Evolutionary conservation across 1,140 invertebrate species (phyloP).

Genomic region (Drosophila chauvacae): DNA sequence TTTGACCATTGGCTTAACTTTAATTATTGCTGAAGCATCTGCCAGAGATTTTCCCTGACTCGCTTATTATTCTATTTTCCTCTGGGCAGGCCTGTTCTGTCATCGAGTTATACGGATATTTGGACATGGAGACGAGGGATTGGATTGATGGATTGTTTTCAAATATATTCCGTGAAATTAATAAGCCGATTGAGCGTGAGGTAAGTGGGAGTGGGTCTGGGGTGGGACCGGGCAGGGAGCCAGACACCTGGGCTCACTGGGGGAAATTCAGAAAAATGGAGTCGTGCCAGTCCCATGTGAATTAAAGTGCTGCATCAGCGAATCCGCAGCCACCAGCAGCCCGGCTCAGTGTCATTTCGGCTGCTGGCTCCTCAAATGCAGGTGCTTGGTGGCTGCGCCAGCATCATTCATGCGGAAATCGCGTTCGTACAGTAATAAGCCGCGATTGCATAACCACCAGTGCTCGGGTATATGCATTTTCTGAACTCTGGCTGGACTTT

Average conservation of each 20-base stretch:
- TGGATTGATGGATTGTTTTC: conserved; percentile 97
- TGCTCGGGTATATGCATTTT: neutral
- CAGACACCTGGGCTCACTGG: conserved; percentile 17
- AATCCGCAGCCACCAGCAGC: conserved; percentile 28
- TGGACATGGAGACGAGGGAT: conserved; percentile 93
- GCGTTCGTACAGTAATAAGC: conserved; percentile 71
- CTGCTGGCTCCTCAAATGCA: conserved; percentile 29
- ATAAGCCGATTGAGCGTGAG: conserved; percentile 88
- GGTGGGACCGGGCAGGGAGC: conserved; percentile 7
- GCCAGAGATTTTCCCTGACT: neutral
- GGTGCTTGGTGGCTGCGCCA: conserved; percentile 32
- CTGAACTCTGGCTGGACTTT: neutral
- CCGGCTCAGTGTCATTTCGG: conserved; percentile 37
- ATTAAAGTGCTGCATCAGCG: conserved; percentile 58
- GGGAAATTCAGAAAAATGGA: conserved; percentile 11
- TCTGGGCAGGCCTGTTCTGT: conserved; percentile 91
- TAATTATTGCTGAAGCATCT: neutral
- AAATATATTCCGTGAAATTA: conserved; percentile 95
- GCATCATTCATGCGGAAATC: conserved; percentile 72
- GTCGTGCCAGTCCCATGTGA: conserved; percentile 45
- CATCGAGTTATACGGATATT: conserved; percentile 94
- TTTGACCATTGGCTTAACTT: neutral
- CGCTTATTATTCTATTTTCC: conserved; percentile 5
- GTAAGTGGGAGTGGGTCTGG: conserved; percentile 56
- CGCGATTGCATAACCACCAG: conserved; percentile 55